Percentiles rank a stretch among this genome's conserved stretches.
Conservation (phyloP, 2,888 invertebrate species). For the Limenitis camilla region DNA sequence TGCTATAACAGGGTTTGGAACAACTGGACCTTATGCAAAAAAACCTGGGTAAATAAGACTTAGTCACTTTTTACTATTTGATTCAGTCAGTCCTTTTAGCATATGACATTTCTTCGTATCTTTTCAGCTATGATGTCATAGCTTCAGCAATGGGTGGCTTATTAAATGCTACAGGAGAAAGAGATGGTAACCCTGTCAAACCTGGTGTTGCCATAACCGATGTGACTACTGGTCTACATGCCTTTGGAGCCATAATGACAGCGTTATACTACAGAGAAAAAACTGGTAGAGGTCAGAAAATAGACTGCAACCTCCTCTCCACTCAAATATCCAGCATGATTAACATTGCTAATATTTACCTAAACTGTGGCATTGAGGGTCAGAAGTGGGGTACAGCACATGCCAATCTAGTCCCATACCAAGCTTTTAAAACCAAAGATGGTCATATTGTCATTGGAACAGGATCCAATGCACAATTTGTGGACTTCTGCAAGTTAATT, state of each 20-base stretch:
- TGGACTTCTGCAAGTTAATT: conserved; percentile 80
- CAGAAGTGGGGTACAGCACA: conserved; percentile 94
- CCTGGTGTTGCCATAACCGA: conserved; percentile 95
- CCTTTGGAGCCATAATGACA: conserved; percentile 95
- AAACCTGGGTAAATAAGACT: conserved; percentile 80
- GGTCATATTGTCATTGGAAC: conserved; percentile 90
- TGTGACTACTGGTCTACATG: conserved; percentile 93
- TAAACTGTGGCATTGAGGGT: conserved; percentile 88
- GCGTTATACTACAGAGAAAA: conserved; percentile 85
- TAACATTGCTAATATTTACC: conserved; percentile 91
- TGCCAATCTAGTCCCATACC: conserved; percentile 95
- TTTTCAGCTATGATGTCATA: conserved; percentile 88
- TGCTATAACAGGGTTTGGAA: conserved; percentile 94
- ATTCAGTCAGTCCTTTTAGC: background rate
- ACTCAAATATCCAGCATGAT: conserved; percentile 93
- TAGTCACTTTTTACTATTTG: too few relatives aligned
- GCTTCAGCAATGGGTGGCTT: conserved; percentile 95
- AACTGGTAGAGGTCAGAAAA: conserved; percentile 91
- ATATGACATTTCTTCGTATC: background rate
- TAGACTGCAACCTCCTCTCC: conserved; percentile 94
- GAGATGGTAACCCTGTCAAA: conserved; percentile 89
- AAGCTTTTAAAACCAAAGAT: conserved; percentile 88
- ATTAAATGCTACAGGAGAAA: conserved; percentile 90
- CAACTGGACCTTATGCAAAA: conserved; percentile 86
- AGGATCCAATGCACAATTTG: conserved; percentile 89